These are phyloP conservation scores for Styela clava DNA, from an alignment of 23 tunicate genomes.

Conservation along the genomic window DNA sequence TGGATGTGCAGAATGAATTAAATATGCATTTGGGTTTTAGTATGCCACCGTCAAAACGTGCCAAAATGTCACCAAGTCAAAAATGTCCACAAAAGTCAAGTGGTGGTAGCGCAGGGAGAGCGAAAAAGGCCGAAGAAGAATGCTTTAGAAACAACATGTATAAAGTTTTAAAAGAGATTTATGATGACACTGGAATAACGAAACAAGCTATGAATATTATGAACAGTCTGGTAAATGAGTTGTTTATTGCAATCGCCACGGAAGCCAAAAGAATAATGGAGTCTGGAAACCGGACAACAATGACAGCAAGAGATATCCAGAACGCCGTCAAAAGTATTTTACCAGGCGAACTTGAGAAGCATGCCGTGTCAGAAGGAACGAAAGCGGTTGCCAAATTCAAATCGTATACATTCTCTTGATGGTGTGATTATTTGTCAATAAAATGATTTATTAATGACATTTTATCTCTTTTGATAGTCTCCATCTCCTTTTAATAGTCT, in stretches of 20 bases:
- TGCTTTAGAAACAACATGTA: constrained; percentile 61
- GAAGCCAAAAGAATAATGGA: constrained; percentile 61
- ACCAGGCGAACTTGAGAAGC: constrained; percentile 86
- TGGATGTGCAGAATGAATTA: too few species aligned
- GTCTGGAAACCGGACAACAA: constrained; percentile 47
- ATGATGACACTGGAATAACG: constrained; percentile 82
- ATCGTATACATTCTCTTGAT: constrained; percentile 24
- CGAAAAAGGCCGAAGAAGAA: constrained; percentile 27
- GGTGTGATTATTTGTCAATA: neutral
- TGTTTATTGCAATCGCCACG: constrained; percentile 51
- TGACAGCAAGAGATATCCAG: constrained; percentile 81
- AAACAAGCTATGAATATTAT: constrained; percentile 71
- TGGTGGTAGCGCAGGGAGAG: neutral
- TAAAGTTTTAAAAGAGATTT: constrained; percentile 71
- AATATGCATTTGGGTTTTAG: neutral
- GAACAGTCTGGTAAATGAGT: constrained; percentile 63
- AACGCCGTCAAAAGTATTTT: constrained; percentile 62
- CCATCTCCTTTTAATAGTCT: too few species aligned
- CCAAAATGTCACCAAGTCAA: neutral
- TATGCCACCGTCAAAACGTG: constrained; percentile 14
- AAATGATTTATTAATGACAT: neutral
- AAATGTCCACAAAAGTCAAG: constrained; percentile 9
- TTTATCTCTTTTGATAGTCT: too few species aligned
- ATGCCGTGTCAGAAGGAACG: constrained; percentile 90
- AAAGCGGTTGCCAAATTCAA: constrained; percentile 88